Base-by-base conservation (phyloP, 2,888 invertebrate genomes). In the Sphaerophoria rueppellii region DNA sequence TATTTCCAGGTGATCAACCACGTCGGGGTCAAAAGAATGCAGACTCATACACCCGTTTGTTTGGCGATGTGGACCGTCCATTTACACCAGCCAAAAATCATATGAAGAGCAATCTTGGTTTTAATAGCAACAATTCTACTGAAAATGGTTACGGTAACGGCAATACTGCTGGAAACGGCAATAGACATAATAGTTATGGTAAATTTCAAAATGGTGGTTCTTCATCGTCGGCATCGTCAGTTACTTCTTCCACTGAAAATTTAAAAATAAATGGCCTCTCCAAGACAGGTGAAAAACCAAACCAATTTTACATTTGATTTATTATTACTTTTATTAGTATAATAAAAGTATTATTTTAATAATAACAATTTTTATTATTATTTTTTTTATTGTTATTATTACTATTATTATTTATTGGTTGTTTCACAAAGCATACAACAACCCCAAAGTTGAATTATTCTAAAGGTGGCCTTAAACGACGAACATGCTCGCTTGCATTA, bases 41-140 rank as follows among this genome's bases (percentile, higher is more conserved):
- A 90, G 93, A 93, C 89, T 93, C 93, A 87, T 92, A 93, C 90
- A 92, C 92, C 88, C 93, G 93, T 88, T 91, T 93, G 87, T 93
- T 93, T 90, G 94, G 93, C 87, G 93, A 93, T 88, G 92, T 93
- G 88, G 92, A 93, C 88, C 92, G 93, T 90, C 92, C 92, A 89
- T 90, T 91, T 82, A 91, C 92, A 89, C 92, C 93, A 89, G 92
- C 92, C 89, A 93, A 93, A 91, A 92, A 93, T 90, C 92, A 93
- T 90, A 92, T 92, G 92, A 93, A 92, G 89, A 93, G 93, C 92
- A 93, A 91, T 91, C 93, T 93, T 89, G 90, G 93, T 88, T 92
- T 93, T 89, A 93, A 92, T 88, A 91, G 63, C 14, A 63, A 63
- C 48, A 63, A 91, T 24, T 67, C 61, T 58, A 32, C 71, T 43